Evolutionary conservation across 1,140 invertebrate genomes (phyloP).

Genomic region (Cherax quadricarinatus): DNA sequence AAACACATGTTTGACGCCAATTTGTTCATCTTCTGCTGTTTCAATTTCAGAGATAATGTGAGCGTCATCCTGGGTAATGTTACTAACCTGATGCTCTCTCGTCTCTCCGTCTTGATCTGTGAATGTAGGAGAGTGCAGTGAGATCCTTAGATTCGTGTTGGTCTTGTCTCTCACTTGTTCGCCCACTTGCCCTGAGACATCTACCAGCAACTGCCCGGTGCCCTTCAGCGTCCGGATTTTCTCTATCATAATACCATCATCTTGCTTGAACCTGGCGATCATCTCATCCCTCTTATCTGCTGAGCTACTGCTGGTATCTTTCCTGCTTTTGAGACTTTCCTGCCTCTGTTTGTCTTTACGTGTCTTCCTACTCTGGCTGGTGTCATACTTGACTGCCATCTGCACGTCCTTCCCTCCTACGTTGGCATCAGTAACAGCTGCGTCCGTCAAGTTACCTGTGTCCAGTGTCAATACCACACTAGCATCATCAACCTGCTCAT

Average conservation of each 20-base stretch:
- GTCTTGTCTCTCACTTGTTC: constrained; percentile 15
- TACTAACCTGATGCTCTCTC: too few species aligned
- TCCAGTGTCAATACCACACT: neutral
- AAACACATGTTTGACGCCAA: neutral
- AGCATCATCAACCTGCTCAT: neutral
- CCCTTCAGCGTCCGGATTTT: constrained; percentile 27
- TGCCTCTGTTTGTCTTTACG: neutral
- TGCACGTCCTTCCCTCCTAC: neutral
- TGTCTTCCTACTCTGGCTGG: neutral
- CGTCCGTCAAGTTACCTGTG: neutral
- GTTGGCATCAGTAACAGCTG: neutral
- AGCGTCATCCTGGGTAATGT: neutral
- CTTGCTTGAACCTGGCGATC: constrained; percentile 36
- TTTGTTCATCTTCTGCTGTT: neutral
- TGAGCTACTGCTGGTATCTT: neutral
- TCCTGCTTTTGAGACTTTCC: neutral
- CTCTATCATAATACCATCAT: constrained; percentile 48
- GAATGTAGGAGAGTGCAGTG: neutral
- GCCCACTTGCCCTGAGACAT: neutral
- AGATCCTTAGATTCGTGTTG: neutral
- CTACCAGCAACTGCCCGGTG: neutral
- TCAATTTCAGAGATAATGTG: neutral
- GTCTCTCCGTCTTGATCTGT: neutral
- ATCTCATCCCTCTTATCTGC: constrained; percentile 25
- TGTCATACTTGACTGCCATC: neutral